Percentiles rank a stretch among this genome's conserved stretches.
Conservation (phyloP, 2,797 vertebrate genomes). For the Sebastiscus tertius region DNA sequence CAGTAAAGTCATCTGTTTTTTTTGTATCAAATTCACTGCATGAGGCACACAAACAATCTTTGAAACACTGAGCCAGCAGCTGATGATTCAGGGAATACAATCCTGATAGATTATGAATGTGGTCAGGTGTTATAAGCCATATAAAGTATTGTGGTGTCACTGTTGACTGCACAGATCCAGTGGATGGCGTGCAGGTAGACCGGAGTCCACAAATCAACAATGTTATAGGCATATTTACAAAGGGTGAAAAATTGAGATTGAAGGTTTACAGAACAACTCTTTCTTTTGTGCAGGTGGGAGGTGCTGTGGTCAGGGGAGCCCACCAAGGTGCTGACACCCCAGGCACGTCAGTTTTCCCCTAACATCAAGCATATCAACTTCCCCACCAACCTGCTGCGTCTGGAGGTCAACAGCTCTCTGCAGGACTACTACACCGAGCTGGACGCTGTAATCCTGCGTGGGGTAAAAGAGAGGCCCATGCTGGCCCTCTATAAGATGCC, state of each 20-base stretch:
- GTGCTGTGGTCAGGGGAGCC: constrained; percentile 95
- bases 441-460: constrained; percentile 94
- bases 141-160: not conserved
- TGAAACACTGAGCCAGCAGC: not conserved
- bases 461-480: constrained; percentile 91
- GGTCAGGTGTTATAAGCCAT: not conserved
- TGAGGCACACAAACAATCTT: not conserved
- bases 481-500: constrained; percentile 91
- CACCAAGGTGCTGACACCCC: constrained; percentile 88
- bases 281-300: constrained; percentile 87
- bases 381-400: constrained; percentile 94
- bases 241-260: not conserved
- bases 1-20: not conserved
- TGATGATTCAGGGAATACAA: not conserved
- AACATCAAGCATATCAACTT: constrained; percentile 94
- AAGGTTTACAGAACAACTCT: not conserved
- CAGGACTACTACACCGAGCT: constrained; percentile 98
- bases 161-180: not conserved
- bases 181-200: not conserved
- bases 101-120: not conserved
- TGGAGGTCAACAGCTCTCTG: constrained; percentile 96
- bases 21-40: not conserved
- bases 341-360: constrained; percentile 95
- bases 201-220: not conserved
- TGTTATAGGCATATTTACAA: not conserved